Base-by-base conservation (phyloP, 1,140 invertebrate genomes). In the Lineus longissimus region DNA sequence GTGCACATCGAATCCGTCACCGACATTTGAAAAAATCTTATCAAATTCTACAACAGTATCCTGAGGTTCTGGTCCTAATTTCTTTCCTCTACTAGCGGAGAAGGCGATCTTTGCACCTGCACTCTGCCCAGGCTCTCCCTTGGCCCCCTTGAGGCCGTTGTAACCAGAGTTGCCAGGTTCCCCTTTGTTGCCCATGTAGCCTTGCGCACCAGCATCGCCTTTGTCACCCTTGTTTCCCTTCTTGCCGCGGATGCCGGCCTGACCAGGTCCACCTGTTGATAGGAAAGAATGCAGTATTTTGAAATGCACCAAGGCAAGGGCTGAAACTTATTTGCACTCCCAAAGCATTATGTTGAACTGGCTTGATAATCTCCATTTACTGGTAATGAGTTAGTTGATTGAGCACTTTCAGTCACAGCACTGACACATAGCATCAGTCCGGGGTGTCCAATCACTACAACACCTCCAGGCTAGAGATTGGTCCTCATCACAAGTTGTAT, bases 41-140 rank as follows among this genome's bases (percentile, higher is more conserved):
- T 81, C 77, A 66, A 77, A 81, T 4, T 71, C 73, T 6, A 81
- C 73, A 1, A 70, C 69, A 2, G 77, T 80, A 61, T 80, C 76
- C 59, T 79, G 74, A 6, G 69, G 43, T 7, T 80, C 78, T 0
- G 78, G 80, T 13, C 80, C 80, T 29, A 80, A 70, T 51, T 70
- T 72, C 19, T 73, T 72, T 15, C 69, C 76, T 40, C 78, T 61
- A 17, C 70, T 73, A 9, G 74, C 78, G 9, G 77, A 78, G 63
- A 81, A 81, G 15, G 78, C 78, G 11, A 81, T 70, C 11, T 69
- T 66, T 4, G 11, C 27, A 4, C 22, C 15, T 25, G 27, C 30
- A 25, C 29, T 57, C 45, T 67, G 64, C 13, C 70, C 65, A 0
- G 59, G 65, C 2, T 63, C 56, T 13, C 70, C 68, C 13, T 66